These are phyloP conservation scores for Eutolmus rufibarbis DNA, from an alignment of 2,888 invertebrate species.

Conservation along the genomic window DNA sequence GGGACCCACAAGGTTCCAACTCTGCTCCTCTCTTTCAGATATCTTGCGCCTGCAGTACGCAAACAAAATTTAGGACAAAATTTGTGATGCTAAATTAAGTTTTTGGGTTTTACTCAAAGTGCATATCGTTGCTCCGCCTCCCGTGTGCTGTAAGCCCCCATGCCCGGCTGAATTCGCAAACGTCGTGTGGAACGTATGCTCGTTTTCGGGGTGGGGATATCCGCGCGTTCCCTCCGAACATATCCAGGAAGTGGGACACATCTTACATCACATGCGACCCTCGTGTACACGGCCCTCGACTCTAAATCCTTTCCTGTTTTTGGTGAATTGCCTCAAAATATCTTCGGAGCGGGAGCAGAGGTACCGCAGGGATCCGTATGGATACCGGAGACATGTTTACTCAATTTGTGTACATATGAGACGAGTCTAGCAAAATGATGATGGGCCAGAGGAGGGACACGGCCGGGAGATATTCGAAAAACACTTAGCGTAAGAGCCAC, in stretches of 20 bases:
- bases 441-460: not conserved
- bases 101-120: slow-evolving; percentile 28
- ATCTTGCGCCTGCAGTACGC: slow-evolving; percentile 32
- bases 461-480: slow-evolving; percentile 2
- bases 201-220: not conserved
- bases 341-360: not conserved
- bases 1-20: not conserved
- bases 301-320: slow-evolving; percentile 28
- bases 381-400: slow-evolving; percentile 29
- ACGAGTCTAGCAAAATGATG: not conserved
- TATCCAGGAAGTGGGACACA: not conserved
- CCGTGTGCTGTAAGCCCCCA: not conserved
- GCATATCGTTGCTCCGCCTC: slow-evolving; percentile 3
- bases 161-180: not conserved
- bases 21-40: not conserved
- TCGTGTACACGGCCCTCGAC: not conserved
- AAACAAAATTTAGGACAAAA: slow-evolving; percentile 42
- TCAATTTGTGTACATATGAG: slow-evolving; percentile 25
- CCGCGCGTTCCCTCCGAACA: not conserved
- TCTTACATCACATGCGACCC: not conserved
- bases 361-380: not conserved
- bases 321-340: slow-evolving; percentile 11
- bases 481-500: not conserved
- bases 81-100: slow-evolving; percentile 43
- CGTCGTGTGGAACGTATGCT: not conserved